Evolutionary conservation across 2,888 invertebrate species (phyloP), one percentile per base, ranked within the genome.

Genomic region (Papilio demoleus): DNA sequence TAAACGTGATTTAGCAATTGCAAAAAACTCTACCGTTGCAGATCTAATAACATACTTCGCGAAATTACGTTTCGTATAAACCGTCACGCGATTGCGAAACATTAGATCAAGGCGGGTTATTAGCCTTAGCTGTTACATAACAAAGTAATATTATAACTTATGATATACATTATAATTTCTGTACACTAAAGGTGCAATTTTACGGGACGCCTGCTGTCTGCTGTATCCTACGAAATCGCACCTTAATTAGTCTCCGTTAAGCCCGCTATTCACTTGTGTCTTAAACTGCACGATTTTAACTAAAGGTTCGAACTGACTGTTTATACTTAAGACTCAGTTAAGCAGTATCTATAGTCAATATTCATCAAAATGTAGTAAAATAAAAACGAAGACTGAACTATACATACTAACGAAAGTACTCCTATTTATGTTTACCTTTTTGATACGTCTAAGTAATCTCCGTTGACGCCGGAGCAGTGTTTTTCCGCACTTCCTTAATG

Each of bases 401-500:
- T 50, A 14, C 1, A 50, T 27, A 12, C 5, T 5, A 24, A 50
- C 24, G 5, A 34, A 8, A 5, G 34, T 9, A 11, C 36, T 11
- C 1, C 9, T 11, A 11, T 9, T 36, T 47, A 47, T 24, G 12
- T 2, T 68, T 90, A 93, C 93, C 93, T 93, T 93, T 76, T 91
- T 90, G 47, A 93, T 79, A 61, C 90, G 82, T 72, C 90, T 84
- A 56, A 93, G 83, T n/a, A 93, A 76, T 19, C 90, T 81, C 50
- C 92, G 81, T 74, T 93, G 92, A 45, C 92, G 84, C 14, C 91
- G 83, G 79, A 93, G 82, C 70, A 93, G 81, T 19, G 92, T 91
- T 76, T 93, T 93, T 50, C 92, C 93, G 77, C 93, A 93, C 71
- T 90, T 85, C 63, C 91, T 81, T 77, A 93, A 78, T 56, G 92